Percentiles rank a stretch among this genome's conserved stretches.
Evolutionary conservation across 2,113 vertebrate species (phyloP).

Genomic region (Deroptyus accipitrinus): DNA sequence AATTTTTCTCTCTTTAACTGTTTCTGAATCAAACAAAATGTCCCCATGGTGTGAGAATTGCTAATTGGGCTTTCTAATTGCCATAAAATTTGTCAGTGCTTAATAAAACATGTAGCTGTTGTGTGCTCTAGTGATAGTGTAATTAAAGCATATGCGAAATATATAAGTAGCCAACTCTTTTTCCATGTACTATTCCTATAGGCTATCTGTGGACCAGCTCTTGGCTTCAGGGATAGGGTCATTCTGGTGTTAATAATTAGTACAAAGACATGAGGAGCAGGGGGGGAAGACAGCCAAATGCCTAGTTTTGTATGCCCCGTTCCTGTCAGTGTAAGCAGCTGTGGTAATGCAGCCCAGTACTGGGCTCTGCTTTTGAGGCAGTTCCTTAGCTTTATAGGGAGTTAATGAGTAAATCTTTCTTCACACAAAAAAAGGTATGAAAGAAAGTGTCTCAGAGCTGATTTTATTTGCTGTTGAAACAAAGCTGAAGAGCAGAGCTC

Average conservation of each 20-base stretch:
- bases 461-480: neutral
- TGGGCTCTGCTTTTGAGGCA: neutral
- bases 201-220: neutral
- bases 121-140: neutral
- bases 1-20: neutral
- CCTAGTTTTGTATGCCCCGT: accelerated
- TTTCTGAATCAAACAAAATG: neutral
- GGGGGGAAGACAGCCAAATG: neutral
- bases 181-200: neutral
- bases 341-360: neutral
- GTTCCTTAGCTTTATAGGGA: neutral
- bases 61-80: constrained; percentile 28
- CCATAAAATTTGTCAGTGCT: neutral
- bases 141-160: neutral
- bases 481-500: neutral
- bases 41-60: neutral
- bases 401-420: neutral
- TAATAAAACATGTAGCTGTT: neutral
- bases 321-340: neutral
- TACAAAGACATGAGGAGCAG: neutral
- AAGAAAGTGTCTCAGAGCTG: neutral
- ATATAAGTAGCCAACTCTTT: neutral
- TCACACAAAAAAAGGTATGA: neutral
- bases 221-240: neutral
- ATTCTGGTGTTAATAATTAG: neutral